phyloP scores from a whole-genome alignment of 2,797 vertebrate species.

The Discoglossus pictus region DNA sequence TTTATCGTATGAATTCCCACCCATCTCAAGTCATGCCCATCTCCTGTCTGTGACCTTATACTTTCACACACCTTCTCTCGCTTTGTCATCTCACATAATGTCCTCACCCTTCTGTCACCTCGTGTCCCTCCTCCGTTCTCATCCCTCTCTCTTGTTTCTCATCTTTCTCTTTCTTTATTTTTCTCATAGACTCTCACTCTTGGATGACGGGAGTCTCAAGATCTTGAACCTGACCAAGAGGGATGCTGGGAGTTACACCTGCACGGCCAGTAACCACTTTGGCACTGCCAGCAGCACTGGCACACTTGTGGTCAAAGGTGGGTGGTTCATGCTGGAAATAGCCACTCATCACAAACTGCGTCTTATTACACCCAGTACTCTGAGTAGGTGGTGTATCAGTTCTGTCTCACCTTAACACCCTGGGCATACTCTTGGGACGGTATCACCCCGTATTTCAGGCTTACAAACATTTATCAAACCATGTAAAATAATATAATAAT shows the following conservation, averaged over 20 bases:
- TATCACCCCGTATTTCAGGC: no score
- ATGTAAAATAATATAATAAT: no score
- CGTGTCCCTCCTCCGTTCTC: background rate
- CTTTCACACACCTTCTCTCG: no score
- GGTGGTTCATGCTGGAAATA: slow-evolving; percentile 43
- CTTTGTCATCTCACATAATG: slow-evolving; percentile 4
- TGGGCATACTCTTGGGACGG: no score
- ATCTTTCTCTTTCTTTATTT: background rate
- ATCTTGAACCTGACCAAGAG: slow-evolving; percentile 87
- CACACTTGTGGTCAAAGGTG: slow-evolving; percentile 93
- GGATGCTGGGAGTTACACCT: slow-evolving; percentile 88
- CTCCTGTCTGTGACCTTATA: no score
- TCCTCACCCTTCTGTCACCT: slow-evolving; percentile 20
- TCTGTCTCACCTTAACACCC: no score
- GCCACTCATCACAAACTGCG: no score
- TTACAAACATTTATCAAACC: no score
- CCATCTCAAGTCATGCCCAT: no score
- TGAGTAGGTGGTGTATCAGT: background rate
- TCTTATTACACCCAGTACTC: background rate
- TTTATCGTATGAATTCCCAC: no score
- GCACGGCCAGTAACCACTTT: slow-evolving; percentile 90
- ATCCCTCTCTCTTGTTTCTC: slow-evolving; percentile 8
- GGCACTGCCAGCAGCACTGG: slow-evolving; percentile 91
- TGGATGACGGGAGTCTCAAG: slow-evolving; percentile 87
- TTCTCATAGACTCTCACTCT: slow-evolving; percentile 74